Percentiles rank a stretch among this genome's conserved stretches.
Evolutionary conservation across 1,140 invertebrate genomes (phyloP).

Genomic region (Drosophila nikananu): DNA sequence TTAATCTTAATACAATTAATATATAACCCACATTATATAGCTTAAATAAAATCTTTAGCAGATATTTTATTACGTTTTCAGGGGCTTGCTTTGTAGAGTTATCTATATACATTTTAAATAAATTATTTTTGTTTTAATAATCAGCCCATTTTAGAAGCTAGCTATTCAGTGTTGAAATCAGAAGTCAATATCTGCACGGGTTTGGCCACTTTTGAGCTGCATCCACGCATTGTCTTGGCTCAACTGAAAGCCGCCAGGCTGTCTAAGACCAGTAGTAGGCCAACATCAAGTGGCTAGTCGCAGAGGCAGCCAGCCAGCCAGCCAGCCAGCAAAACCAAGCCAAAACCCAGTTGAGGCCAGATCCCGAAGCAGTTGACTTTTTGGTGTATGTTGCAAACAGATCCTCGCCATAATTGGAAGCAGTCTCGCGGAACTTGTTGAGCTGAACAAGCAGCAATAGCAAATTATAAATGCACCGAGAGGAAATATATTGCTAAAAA

Average conservation of each 20-base stretch:
- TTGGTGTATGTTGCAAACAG: slow-evolving; percentile 76
- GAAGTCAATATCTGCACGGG: slow-evolving; percentile 20
- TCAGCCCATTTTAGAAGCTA: not conserved
- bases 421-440: slow-evolving; percentile 77
- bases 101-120: not conserved
- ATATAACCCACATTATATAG: no score
- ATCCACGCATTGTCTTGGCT: slow-evolving; percentile 55
- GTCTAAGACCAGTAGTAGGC: slow-evolving; percentile 73
- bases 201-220: slow-evolving; percentile 26
- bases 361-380: slow-evolving; percentile 70
- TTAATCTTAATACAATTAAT: no score
- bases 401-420: slow-evolving; percentile 81
- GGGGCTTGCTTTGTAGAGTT: no score
- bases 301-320: not conserved
- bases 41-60: no score
- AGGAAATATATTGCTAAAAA: not conserved
- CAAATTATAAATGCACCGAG: slow-evolving; percentile 68
- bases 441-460: slow-evolving; percentile 32
- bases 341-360: slow-evolving; percentile 37
- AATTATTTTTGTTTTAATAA: not conserved
- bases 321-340: slow-evolving; percentile 6
- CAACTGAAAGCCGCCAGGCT: slow-evolving; percentile 53
- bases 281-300: slow-evolving; percentile 24
- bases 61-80: no score
- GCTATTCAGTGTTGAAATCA: slow-evolving; percentile 18